Evolutionary conservation across 2,888 invertebrate species (phyloP), one percentile per base, ranked within the genome.

Genomic region (Hypselothyrea guttata): DNA sequence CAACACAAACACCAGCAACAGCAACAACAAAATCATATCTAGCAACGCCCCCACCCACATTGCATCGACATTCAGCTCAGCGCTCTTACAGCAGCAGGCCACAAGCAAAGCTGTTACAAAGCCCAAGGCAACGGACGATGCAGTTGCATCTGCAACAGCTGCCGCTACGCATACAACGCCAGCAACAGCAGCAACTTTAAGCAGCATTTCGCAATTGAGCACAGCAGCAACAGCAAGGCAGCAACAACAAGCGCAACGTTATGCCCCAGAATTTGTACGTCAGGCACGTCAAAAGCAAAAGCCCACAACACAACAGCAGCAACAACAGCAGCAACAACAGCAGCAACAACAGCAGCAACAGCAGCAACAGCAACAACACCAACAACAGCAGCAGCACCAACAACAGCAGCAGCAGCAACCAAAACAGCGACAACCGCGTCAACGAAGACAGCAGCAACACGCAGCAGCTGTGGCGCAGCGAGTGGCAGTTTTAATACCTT

Each of bases 401-500:
- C 62, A 28, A 41, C 61, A 51, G 12, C 51, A 27, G 5, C 58
- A 38, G 3, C 59, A 31, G 4, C 59, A 34, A 12, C 49, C 34
- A 4, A 59, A 41, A 1, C 54, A 35, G 0, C 54, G 41, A 28
- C 56, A 41, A 12, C 58, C 44, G 3, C 58, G 48, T 9, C 48
- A 54, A 11, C 61, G 56, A 42, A 37, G 42, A 28, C n/a, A n/a
- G n/a, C n/a, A n/a, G 12, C 34, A 42, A 15, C 28, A n/a, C 9
- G 40, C 35, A 31, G 34, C 51, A 55, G 41, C 42, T 18, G 52
- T 47, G 13, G 61, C 46, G 35, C 75, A 76, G 48, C 82, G 84
- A 74, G 84, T 89, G 54, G 88, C 77, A 53, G 79, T 89, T 72
- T 73, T 89, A 74, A 83, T 89, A 75, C 86, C 89, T 44, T 67